Percentiles rank a stretch among this genome's conserved stretches.
phyloP scores from a whole-genome alignment of 2,113 vertebrate genomes.

The Microcebus murinus region DNA sequence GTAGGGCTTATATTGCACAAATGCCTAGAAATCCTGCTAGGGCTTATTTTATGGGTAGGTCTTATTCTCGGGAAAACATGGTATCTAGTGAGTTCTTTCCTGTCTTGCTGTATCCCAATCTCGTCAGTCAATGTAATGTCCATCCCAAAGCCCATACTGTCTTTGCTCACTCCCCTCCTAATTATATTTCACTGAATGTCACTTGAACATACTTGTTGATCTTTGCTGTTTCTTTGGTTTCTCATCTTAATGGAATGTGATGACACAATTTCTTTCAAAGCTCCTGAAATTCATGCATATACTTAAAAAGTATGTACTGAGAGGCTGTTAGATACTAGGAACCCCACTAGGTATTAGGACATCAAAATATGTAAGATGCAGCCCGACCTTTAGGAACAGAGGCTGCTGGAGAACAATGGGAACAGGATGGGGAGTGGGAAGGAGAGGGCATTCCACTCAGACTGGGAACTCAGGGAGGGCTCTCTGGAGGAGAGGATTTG shows the following conservation, averaged over 20 bases:
- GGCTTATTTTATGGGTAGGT: too few relatives aligned
- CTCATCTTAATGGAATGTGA: conserved; percentile 16
- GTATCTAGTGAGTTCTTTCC: not conserved
- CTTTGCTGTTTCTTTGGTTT: conserved; percentile 31
- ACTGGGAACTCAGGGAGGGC: not conserved
- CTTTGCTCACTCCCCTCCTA: not conserved
- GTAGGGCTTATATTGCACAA: too few relatives aligned
- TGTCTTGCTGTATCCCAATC: not conserved
- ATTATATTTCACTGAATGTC: not conserved
- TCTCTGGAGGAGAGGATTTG: not conserved
- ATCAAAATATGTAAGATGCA: not conserved
- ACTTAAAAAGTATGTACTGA: not conserved
- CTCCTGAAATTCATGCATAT: not conserved
- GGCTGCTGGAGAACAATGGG: too few relatives aligned
- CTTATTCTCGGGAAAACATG: too few relatives aligned
- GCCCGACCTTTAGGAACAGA: not conserved
- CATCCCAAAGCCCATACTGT: not conserved
- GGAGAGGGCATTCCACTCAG: not conserved
- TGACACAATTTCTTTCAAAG: conserved; percentile 14
- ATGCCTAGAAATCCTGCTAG: too few relatives aligned
- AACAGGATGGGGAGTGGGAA: not conserved
- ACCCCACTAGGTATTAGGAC: not conserved
- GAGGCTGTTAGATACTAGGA: not conserved
- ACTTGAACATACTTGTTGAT: not conserved
- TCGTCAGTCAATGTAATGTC: not conserved